phyloP scores from a whole-genome alignment of 2,797 vertebrate genomes.

The Arrhamphus sclerolepis region DNA sequence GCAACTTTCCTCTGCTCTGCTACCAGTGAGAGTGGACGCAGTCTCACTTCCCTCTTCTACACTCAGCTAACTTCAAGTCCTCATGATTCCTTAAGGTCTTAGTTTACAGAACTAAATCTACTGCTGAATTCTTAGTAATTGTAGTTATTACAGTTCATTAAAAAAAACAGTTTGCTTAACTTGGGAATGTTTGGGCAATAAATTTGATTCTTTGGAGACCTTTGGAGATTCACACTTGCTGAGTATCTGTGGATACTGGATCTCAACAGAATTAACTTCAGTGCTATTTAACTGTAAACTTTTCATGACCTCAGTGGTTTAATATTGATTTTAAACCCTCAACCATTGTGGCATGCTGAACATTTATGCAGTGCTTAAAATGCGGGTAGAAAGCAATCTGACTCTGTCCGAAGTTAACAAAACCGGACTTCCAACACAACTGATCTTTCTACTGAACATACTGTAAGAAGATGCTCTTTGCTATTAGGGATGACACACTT shows the following conservation, averaged over 20 bases:
- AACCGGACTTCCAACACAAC: background rate
- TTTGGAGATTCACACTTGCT: too few relatives aligned
- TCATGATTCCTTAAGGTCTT: conserved; percentile 8
- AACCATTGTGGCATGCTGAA: too few relatives aligned
- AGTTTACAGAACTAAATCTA: conserved; percentile 26
- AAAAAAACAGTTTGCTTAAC: background rate
- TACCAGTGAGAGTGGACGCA: conserved; percentile 54
- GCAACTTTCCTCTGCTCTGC: conserved; percentile 25
- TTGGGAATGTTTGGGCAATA: background rate
- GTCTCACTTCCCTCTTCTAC: conserved; percentile 54
- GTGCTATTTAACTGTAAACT: too few relatives aligned
- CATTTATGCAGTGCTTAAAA: too few relatives aligned
- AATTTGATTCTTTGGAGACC: too few relatives aligned
- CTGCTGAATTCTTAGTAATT: conserved; percentile 6
- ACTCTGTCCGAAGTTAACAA: background rate
- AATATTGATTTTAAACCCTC: too few relatives aligned
- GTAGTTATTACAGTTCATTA: background rate
- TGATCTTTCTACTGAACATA: background rate
- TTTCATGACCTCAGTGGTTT: too few relatives aligned
- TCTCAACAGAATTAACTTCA: too few relatives aligned
- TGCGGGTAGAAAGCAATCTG: too few relatives aligned
- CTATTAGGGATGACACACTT: background rate
- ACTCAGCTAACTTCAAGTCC: conserved; percentile 22
- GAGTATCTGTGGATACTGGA: too few relatives aligned
- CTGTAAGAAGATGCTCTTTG: background rate